Base-by-base conservation (phyloP, 1,140 invertebrate genomes). In the Anastrepha obliqua region DNA sequence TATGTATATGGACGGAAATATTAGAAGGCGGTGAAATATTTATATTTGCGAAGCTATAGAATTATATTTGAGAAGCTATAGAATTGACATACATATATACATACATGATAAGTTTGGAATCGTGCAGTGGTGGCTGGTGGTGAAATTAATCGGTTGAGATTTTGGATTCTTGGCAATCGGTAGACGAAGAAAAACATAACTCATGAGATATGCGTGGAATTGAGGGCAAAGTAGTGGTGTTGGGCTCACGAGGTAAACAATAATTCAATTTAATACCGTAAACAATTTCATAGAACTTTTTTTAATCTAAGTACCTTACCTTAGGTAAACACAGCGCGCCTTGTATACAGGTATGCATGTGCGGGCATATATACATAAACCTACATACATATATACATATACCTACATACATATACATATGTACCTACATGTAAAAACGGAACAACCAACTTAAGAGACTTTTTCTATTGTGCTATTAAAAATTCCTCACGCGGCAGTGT, bases 211-310 rank as follows among this genome's bases (percentile, higher is more conserved):
- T 97, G 96, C 96, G 95, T 91, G 95, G 95, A 86, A 94, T 97
- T 88, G 96, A 97, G 93, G 97, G 96, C 88, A 97, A 98, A 95
- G 95, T 97, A 87, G 97, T 98, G 86, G 95, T 97, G 88, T 93
- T 97, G 62, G 97, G 97, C 62, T 95, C 96, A 67, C 96, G 97
- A 96, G 97, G 97, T 97, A 94, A 94, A 92, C 90, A 88, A 88
- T 65, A 55, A 74, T 81, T 81, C 74, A 81, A 55, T 55, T 47
- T 74, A 15, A 17, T 74, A 70, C 6, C 13, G 9, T 13, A 47
- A 70, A 6, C 42, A 15, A 3, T 78, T 15, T 51, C 2, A 20
- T 9, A 29, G 51, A 20, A 2, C 51, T 81, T 81, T 0, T 20
- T 81, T 20, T 55, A 81, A 81, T 55, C 51, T 55, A 55, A 55